Evolutionary conservation across 2,113 vertebrate species (phyloP), one percentile per base, ranked within the genome.

Genomic region (Pholis gunnellus): DNA sequence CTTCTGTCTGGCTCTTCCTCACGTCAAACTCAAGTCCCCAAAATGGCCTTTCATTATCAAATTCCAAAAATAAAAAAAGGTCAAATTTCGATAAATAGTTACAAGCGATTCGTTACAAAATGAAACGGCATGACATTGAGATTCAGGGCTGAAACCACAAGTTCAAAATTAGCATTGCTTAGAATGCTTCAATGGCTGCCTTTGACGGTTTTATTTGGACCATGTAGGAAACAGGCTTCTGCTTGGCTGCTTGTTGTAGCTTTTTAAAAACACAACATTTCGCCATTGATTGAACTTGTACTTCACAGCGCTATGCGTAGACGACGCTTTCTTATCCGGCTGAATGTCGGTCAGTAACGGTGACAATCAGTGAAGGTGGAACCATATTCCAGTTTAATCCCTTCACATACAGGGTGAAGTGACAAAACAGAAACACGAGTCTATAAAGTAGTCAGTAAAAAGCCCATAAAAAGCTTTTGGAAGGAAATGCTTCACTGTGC

Each of bases 1-100:
- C 18, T 63, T 57, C 46, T 73, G 65, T 65, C 56, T 73, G 74
- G 50, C 52, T 56, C 66, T 38, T 48, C 38, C 46, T 15, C 72
- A 7, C 78, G 72, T 57, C 48, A 18, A 76, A 81, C 57, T 36
- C 11, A 0, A 54, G 22, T 48, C 34, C 34, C 22, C 8, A 34
- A 68, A 68, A 61, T 78, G 7, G 31, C 34, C 50, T 48, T 14
- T 9, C 6, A 48, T 59, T 60, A 22, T 29, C 36, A 44, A 71
- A 25, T 60, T 50, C 22, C 38, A 73, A 78, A 31, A 57, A n/a
- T 52, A 44, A 11, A 54, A 54, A 50, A 38, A 69, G 22, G 20
- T 34, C 31, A 1, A 52, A 42, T 18, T 20, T 69, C 0, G 6
- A 50, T 42, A n/a, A 2, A 67, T 14, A 22, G 7, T 48, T 25